Conservation (phyloP, 2,113 vertebrate species). For the Cettia cetti region DNA sequence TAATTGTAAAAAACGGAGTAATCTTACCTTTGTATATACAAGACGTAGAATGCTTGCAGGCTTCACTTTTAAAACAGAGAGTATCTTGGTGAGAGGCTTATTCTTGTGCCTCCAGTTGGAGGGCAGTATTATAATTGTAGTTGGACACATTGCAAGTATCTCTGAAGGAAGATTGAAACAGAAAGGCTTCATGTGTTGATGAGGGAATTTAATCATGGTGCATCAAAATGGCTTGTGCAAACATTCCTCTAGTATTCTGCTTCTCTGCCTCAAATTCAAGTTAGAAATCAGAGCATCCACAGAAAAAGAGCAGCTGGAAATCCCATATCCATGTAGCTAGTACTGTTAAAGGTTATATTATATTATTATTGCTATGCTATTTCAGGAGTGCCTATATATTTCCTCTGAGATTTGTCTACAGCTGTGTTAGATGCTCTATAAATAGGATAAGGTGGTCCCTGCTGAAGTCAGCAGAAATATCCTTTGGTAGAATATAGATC, state of each 20-base stretch:
- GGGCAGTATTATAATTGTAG: background rate
- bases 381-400: background rate
- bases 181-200: background rate
- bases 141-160: background rate
- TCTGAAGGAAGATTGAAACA: background rate
- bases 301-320: background rate
- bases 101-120: background rate
- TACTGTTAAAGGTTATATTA: background rate
- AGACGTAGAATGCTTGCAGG: background rate
- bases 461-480: background rate
- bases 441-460: background rate
- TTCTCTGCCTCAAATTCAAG: background rate
- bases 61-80: background rate
- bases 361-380: background rate
- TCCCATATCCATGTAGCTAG: background rate
- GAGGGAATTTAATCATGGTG: background rate
- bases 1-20: background rate
- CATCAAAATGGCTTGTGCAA: background rate
- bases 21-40: background rate
- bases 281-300: background rate
- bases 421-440: background rate
- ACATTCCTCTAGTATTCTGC: background rate
- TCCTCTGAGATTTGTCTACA: background rate
- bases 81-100: background rate
- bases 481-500: background rate